These are phyloP conservation scores for Nomada flava DNA, from an alignment of 2,888 invertebrate genomes.

Conservation along the genomic window DNA sequence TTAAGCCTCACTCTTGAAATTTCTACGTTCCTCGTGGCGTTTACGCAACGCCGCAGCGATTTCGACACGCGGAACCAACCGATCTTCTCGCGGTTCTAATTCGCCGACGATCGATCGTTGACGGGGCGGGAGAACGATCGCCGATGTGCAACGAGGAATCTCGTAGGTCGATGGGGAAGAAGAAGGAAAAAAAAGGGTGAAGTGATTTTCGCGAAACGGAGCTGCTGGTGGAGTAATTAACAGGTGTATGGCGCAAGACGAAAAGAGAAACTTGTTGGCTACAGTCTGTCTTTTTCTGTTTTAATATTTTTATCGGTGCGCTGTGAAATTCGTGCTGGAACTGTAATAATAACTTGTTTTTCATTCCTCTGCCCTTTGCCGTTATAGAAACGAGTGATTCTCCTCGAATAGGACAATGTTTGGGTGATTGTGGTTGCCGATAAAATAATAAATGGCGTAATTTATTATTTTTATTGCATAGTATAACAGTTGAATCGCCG, in stretches of 20 bases:
- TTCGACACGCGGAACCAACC: constrained; percentile 39
- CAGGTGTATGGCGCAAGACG: neutral
- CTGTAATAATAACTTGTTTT: too few relatives aligned
- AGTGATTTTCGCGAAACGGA: constrained; percentile 8
- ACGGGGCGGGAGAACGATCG: constrained; percentile 25
- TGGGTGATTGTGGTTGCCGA: too few relatives aligned
- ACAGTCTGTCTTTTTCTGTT: neutral
- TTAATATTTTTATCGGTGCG: too few relatives aligned
- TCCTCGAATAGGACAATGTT: too few relatives aligned
- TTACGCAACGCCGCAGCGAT: constrained; percentile 39
- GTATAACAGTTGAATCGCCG: too few relatives aligned
- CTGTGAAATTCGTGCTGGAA: too few relatives aligned
- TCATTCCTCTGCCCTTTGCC: too few relatives aligned
- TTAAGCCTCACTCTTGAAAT: constrained; percentile 52
- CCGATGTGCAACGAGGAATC: constrained; percentile 41
- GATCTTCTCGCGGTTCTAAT: neutral
- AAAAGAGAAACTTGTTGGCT: neutral
- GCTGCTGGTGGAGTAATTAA: constrained; percentile 2
- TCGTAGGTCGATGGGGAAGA: neutral
- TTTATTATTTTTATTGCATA: too few relatives aligned
- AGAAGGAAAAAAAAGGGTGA: neutral
- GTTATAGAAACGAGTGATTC: too few relatives aligned
- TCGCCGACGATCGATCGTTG: constrained; percentile 5
- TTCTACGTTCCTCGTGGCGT: constrained; percentile 30
- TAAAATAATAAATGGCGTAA: too few relatives aligned